Conservation (phyloP, 1,140 invertebrate species). For the Drosophila triauraria region DNA sequence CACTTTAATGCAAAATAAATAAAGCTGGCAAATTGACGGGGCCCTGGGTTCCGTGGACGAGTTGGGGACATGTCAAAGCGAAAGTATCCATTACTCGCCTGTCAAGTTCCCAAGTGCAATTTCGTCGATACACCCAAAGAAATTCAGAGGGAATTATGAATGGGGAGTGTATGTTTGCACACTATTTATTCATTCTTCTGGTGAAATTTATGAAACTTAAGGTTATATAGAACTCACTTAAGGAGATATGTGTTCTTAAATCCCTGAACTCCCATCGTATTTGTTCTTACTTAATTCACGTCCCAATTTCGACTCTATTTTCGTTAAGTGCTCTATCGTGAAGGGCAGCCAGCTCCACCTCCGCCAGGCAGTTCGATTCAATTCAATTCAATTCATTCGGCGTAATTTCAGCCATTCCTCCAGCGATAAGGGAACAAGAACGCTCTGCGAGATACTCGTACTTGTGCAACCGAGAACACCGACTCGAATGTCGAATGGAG, state of each 20-base stretch:
- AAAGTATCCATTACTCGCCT: slow-evolving; percentile 54
- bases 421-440: slow-evolving; percentile 39
- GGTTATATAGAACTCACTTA: neutral
- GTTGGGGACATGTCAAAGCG: slow-evolving; percentile 23
- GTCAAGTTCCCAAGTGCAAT: slow-evolving; percentile 33
- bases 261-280: too few relatives aligned
- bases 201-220: too few relatives aligned
- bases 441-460: slow-evolving; percentile 1
- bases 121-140: slow-evolving; percentile 14
- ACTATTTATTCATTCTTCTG: neutral
- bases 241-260: neutral
- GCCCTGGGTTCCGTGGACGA: neutral
- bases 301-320: neutral
- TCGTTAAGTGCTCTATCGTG: slow-evolving; percentile 7
- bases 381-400: slow-evolving; percentile 46
- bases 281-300: neutral
- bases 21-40: slow-evolving; percentile 59
- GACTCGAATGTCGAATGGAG: slow-evolving; percentile 27
- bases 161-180: too few relatives aligned
- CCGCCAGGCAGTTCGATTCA: slow-evolving; percentile 15
- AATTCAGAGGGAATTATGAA: neutral
- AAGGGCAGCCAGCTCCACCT: slow-evolving; percentile 13
- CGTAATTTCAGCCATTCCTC: slow-evolving; percentile 43
- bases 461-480: slow-evolving; percentile 30
- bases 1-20: slow-evolving; percentile 81